Percentiles rank a stretch among this genome's conserved stretches.
Conservation (phyloP, 92 coral and sea anemone species). For the Heteractis magnifica region DNA sequence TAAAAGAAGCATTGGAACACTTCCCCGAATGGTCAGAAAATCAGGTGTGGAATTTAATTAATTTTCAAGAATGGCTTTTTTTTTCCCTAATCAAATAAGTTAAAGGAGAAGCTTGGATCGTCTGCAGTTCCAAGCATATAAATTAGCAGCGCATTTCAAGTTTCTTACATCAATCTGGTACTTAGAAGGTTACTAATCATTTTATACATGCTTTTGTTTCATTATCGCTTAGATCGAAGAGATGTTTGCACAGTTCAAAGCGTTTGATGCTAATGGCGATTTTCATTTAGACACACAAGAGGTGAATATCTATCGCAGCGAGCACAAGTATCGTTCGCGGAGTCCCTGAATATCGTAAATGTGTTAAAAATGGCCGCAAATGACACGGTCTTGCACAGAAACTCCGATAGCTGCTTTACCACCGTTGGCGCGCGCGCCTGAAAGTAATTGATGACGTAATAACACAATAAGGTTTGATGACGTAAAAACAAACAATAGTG, state of each 20-base stretch:
- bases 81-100: not conserved
- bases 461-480: no score
- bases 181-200: not conserved
- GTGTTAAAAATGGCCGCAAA: no score
- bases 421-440: no score
- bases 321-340: not conserved
- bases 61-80: not conserved
- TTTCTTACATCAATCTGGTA: no score
- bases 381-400: no score
- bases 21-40: constrained; percentile 88
- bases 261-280: constrained; percentile 79
- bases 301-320: constrained; percentile 47
- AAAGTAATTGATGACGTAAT: no score
- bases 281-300: constrained; percentile 83
- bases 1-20: constrained; percentile 71
- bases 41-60: constrained; percentile 44
- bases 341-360: not conserved
- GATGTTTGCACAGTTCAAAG: constrained; percentile 76
- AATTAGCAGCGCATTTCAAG: no score
- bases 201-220: not conserved
- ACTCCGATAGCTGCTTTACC: no score
- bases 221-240: constrained; percentile 63
- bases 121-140: no score
- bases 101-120: no score
- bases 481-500: no score